Evolutionary conservation across 2,888 invertebrate genomes (phyloP).

Genomic region (Xylota segnis): DNA sequence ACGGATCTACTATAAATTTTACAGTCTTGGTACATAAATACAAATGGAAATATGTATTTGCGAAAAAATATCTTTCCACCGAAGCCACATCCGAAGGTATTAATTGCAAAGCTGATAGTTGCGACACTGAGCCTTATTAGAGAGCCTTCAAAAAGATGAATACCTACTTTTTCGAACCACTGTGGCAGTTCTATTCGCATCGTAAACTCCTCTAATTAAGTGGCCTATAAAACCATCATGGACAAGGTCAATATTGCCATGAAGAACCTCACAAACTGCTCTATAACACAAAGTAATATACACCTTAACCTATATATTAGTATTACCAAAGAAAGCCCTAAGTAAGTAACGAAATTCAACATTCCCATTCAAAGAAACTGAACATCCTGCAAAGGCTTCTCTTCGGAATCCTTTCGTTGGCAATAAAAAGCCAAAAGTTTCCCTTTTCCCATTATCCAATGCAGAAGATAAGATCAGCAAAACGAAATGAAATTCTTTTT

Average conservation of each 20-base stretch:
- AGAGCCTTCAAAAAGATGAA: not conserved
- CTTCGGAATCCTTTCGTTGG: not conserved
- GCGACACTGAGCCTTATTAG: too few species aligned
- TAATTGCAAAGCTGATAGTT: too few species aligned
- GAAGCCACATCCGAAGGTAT: too few species aligned
- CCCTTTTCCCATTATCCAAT: not conserved
- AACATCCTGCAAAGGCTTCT: conserved; percentile 1
- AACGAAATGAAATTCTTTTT: conserved; percentile 51
- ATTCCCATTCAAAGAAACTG: conserved; percentile 36
- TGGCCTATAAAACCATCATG: not conserved
- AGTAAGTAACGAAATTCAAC: not conserved
- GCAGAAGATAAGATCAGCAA: conserved; percentile 48
- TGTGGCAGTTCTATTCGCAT: not conserved
- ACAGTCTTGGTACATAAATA: too few species aligned
- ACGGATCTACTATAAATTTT: too few species aligned
- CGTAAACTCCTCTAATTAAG: not conserved
- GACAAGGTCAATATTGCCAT: not conserved
- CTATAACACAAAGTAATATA: not conserved
- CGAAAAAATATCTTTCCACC: too few species aligned
- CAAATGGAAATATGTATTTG: too few species aligned
- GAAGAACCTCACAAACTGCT: not conserved
- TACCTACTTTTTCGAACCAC: not conserved
- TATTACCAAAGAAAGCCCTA: not conserved
- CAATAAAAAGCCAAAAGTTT: conserved; percentile 23
- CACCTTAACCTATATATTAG: not conserved